These are phyloP conservation scores for Caretta caretta DNA, from an alignment of 2,113 vertebrate genomes.

Conservation along the genomic window DNA sequence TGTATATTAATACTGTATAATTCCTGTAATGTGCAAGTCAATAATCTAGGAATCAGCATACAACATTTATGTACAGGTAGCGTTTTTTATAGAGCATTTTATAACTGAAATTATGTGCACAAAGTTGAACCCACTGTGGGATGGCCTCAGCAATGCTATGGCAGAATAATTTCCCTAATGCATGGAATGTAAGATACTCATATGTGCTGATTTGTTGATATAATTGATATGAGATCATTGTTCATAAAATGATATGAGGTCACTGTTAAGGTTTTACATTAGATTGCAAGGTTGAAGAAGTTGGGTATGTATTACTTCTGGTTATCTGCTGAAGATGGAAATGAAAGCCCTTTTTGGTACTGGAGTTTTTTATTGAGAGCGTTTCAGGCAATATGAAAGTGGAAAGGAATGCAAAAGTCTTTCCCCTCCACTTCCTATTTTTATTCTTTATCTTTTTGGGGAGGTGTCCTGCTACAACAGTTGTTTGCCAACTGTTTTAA, in stretches of 20 bases:
- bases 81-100: not conserved
- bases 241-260: not conserved
- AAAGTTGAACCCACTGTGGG: not conserved
- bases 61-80: not conserved
- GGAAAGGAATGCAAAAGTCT: not conserved
- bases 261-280: not conserved
- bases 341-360: not conserved
- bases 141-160: not conserved
- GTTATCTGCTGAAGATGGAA: not conserved
- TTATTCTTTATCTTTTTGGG: not conserved
- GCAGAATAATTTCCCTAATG: not conserved
- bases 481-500: not conserved
- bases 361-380: not conserved
- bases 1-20: not conserved
- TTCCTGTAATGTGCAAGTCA: not conserved
- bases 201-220: not conserved
- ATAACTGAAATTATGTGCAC: not conserved
- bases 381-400: not conserved
- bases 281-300: not conserved
- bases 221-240: not conserved
- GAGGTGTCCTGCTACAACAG: not conserved
- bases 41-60: slow-evolving; percentile 12
- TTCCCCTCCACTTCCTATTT: not conserved
- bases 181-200: fast-evolving
- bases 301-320: not conserved